Evolutionary conservation across 92 coral and sea anemone genomes (phyloP).

Genomic region (Nematostella vectensis): DNA sequence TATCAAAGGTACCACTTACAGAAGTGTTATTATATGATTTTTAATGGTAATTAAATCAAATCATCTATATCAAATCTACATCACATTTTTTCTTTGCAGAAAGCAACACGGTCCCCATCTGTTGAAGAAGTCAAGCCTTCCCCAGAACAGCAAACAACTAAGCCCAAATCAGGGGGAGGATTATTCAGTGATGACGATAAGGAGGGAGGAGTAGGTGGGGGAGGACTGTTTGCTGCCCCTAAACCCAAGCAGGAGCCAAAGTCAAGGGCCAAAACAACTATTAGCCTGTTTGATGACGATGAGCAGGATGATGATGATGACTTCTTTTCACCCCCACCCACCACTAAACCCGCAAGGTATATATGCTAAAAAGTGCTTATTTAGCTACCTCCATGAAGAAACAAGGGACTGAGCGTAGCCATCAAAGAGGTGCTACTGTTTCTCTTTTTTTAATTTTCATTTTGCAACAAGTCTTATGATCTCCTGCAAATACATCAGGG

Average conservation of each 20-base stretch:
- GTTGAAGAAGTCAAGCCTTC: slow-evolving; percentile 10
- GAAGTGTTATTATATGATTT: background rate
- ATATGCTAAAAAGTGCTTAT: background rate
- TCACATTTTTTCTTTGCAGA: background rate
- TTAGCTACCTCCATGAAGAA: no score
- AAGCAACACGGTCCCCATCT: background rate
- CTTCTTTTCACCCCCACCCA: slow-evolving; percentile 47
- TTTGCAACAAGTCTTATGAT: no score
- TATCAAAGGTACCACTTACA: slow-evolving; percentile 20
- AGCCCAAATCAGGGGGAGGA: slow-evolving; percentile 74
- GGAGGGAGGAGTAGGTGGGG: slow-evolving; percentile 60
- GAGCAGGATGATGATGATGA: slow-evolving; percentile 90
- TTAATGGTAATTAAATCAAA: background rate
- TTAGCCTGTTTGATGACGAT: slow-evolving; percentile 96
- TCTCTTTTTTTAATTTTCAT: no score
- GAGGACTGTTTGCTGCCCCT: slow-evolving; percentile 47
- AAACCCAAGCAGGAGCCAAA: slow-evolving; percentile 41
- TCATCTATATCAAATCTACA: background rate
- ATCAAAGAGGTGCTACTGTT: no score
- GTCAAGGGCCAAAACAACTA: slow-evolving; percentile 70
- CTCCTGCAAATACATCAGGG: no score
- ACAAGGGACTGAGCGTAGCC: no score
- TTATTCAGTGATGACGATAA: slow-evolving; percentile 78
- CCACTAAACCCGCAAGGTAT: slow-evolving; percentile 38
- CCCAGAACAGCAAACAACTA: slow-evolving; percentile 40